Evolutionary conservation across 2,888 invertebrate species (phyloP), one percentile per base, ranked within the genome.

Genomic region (Lycia hirtaria): DNA sequence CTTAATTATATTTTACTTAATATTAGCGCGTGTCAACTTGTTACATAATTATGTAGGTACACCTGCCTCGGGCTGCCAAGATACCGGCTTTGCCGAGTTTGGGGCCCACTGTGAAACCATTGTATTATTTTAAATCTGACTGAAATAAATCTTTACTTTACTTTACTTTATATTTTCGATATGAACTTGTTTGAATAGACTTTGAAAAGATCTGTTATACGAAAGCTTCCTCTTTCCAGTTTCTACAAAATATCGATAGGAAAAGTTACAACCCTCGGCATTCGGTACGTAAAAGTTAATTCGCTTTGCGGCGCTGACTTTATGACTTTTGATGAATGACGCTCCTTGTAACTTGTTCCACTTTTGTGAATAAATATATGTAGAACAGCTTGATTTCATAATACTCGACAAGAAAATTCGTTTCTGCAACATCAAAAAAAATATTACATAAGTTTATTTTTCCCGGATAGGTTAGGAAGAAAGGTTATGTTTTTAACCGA

Each of bases 191-290:
- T 19, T 15, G 6, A 26, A 26, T 6, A 26, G 26, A 26, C 14
- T 32, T 32, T 14, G 33, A 10, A 22, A n/a, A 17, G 33, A 22
- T 12, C 30, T 9, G 30, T 20, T 12, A 9, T 4, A 40, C 15
- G 30, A 22, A 38, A 37, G 12, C 41, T 73, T 72, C 69, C 70
- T 71, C 68, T 55, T 67, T 30, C 49, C 53, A 61, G 63, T 71
- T 72, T 51, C 38, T 35, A 51, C 50, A 41, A 53, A 56, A 69
- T 65, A 64, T 60, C 52, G 56, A 64, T 49, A 49, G 50, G 45
- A 43, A 59, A 63, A 63, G 62, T 67, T 63, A 62, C 55, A 24
- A 35, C 22, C 51, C 38, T 33, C 47, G 53, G 24, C 53, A 55
- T 47, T 53, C 53, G 56, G 45, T 53, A 57, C 60, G 47, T 53